Base-by-base conservation (phyloP, 1,140 invertebrate species). In the Drosophila pachea region DNA sequence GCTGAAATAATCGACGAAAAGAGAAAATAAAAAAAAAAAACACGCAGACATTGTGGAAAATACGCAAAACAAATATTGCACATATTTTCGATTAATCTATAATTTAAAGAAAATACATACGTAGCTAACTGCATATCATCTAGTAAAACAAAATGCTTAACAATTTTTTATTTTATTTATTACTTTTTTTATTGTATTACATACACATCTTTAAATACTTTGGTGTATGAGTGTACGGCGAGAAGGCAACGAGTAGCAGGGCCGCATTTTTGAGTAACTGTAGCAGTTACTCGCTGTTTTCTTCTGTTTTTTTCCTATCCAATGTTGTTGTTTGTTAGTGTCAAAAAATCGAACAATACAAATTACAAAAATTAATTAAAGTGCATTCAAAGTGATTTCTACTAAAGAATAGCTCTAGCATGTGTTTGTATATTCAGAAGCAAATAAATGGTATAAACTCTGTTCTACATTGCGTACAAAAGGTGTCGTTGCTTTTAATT, bases 41-140 rank as follows among this genome's bases (percentile, higher is more conserved):
- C 74, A 83, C 74, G 67, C 78, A 83, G 78, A 84, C 73, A 65
- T 62, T 84, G 73, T 83, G 79, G 70, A 84, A 84, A 64, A 68
- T 55, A 63, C 65, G 64, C 68, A 73, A 73, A 67, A 73, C 32
- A 61, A 64, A 68, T 75, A 59, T 78, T 75, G 65, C 68, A 53
- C 56, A 65, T 36, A 68, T 50, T 38, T 60, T 43, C 12, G 11
- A 32, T 31, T 48, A 61, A 60, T 53, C 36, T 14, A 43, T 66
- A 47, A 61, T 66, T 38, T 6, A 52, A 55, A 68, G 68, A 70
- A 68, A 72, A 70, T 68, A 76, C 74, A 77, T 77, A 69, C 64
- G 64, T 77, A 77, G 59, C 63, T 67, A 35, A 22, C 65, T 74
- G 45, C 73, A 70, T 70, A 72, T 36, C 59, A 62, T 62, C 43